Conservation (phyloP, 2,888 invertebrate species). For the Drosophila antonietae region DNA sequence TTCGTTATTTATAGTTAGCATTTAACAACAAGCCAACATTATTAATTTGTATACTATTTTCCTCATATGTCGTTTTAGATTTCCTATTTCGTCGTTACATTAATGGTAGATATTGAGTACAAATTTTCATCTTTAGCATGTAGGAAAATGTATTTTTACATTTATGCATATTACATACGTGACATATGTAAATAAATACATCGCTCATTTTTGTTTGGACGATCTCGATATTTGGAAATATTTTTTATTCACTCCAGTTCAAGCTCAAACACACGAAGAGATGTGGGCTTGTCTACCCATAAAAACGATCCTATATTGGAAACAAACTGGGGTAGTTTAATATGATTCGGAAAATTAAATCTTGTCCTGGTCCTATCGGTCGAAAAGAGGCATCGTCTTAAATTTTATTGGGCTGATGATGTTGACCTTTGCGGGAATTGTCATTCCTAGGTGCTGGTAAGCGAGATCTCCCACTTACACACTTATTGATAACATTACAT, state of each 20-base stretch:
- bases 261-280: constrained; percentile 1
- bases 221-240: constrained; percentile 7
- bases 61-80: neutral
- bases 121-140: neutral
- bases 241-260: neutral
- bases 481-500: constrained; percentile 9
- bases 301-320: constrained; percentile 6
- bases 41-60: neutral
- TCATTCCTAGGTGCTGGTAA: neutral
- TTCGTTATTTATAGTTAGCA: constrained; percentile 29
- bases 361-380: constrained; percentile 37
- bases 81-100: constrained; percentile 9
- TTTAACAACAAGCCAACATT: constrained; percentile 16
- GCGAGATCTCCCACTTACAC: neutral
- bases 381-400: constrained; percentile 22
- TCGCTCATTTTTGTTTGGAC: neutral
- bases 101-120: constrained; percentile 7
- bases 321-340: constrained; percentile 5
- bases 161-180: neutral
- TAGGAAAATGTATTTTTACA: neutral
- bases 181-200: neutral
- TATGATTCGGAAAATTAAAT: constrained; percentile 14
- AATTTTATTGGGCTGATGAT: constrained; percentile 2
- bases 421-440: neutral
- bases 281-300: neutral